A percentile compares a stretch with the other conserved stretches of the same genome.
These are phyloP conservation scores for Proisotoma minuta DNA, from an alignment of 2,888 invertebrate genomes.

Conservation along the genomic window DNA sequence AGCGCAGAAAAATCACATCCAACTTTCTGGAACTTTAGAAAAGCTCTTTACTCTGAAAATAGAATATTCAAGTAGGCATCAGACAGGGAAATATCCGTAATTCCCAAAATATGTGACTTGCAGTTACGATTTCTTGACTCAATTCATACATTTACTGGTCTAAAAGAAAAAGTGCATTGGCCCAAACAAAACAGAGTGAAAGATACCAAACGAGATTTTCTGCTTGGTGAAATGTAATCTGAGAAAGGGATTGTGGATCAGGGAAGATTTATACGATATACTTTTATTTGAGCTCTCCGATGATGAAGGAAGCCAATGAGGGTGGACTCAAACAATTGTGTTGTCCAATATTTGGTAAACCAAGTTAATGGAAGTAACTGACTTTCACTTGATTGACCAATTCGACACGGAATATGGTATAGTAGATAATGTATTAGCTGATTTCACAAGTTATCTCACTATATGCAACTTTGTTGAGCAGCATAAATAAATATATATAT, in stretches of 20 bases:
- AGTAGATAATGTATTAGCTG: not conserved
- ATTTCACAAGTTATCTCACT: too few relatives aligned
- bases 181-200: too few relatives aligned
- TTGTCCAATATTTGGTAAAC: not conserved
- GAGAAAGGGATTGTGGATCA: not conserved
- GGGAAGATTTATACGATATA: slow-evolving; percentile 1
- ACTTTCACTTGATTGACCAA: not conserved
- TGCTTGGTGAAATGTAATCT: slow-evolving; percentile 11
- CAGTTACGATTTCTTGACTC: too few relatives aligned
- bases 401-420: not conserved
- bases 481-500: not conserved
- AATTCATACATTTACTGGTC: too few relatives aligned
- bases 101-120: too few relatives aligned
- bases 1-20: too few relatives aligned
- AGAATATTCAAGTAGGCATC: too few relatives aligned
- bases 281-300: not conserved
- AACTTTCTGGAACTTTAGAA: too few relatives aligned
- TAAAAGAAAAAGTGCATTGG: too few relatives aligned
- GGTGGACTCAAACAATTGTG: not conserved
- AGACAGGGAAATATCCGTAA: too few relatives aligned
- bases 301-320: not conserved
- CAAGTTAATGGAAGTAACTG: not conserved
- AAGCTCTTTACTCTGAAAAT: too few relatives aligned
- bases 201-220: slow-evolving; percentile 16
- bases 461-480: too few relatives aligned